Percentiles rank a stretch among this genome's conserved stretches.
Evolutionary conservation across 2,797 vertebrate species (phyloP).

Genomic region (Cirrhinus molitorella): DNA sequence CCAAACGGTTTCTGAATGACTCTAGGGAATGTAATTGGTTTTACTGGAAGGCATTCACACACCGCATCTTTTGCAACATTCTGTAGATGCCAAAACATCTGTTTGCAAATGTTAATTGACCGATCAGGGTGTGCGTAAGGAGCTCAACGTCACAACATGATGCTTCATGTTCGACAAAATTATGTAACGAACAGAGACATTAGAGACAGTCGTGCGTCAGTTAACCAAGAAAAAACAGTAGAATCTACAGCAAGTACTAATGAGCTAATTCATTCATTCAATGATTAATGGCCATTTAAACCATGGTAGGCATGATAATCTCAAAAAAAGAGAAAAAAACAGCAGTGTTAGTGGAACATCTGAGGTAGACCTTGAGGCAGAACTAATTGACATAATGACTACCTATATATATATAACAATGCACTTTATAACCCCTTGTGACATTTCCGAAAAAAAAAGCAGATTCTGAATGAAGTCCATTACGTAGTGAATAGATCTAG

Average conservation of each 20-base stretch:
- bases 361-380: slow-evolving; percentile 1
- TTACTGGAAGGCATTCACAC: slow-evolving; percentile 44
- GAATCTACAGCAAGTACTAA: slow-evolving; percentile 4
- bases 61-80: slow-evolving; percentile 33
- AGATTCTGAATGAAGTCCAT: slow-evolving; percentile 1
- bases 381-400: slow-evolving; percentile 53
- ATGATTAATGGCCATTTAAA: background rate
- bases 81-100: slow-evolving; percentile 70
- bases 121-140: slow-evolving; percentile 49
- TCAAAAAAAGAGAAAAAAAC: background rate
- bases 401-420: slow-evolving; percentile 72
- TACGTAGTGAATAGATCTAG: slow-evolving; percentile 26
- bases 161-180: slow-evolving; percentile 27
- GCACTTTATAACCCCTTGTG: slow-evolving; percentile 79
- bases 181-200: background rate
- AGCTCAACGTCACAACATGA: slow-evolving; percentile 50
- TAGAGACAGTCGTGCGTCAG: background rate
- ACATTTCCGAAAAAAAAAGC: slow-evolving; percentile 60
- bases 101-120: slow-evolving; percentile 66
- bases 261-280: background rate
- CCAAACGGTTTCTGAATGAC: slow-evolving; percentile 32
- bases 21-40: slow-evolving; percentile 42
- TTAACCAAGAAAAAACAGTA: background rate
- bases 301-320: background rate
- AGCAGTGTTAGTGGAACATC: slow-evolving; percentile 22